phyloP scores from a whole-genome alignment of 2,888 invertebrate genomes.

The Deladenus siricidicola region DNA sequence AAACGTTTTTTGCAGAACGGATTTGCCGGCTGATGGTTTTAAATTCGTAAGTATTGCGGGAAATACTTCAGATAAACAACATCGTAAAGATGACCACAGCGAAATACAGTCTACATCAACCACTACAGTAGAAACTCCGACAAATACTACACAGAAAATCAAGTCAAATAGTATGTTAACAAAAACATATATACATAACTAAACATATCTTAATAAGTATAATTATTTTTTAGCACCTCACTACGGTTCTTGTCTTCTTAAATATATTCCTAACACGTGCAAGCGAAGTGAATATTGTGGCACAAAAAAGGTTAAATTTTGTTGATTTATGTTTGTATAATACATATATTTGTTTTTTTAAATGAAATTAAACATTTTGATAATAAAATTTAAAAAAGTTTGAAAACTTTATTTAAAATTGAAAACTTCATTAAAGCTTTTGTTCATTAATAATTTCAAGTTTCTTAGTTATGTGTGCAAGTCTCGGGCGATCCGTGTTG shows the following conservation, averaged over 20 bases:
- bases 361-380: not conserved
- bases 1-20: not conserved
- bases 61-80: too few species aligned
- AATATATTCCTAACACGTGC: conserved; percentile 13
- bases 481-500: conserved; percentile 19
- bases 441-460: not conserved
- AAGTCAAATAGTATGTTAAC: not conserved
- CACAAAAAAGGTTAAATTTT: conserved; percentile 6
- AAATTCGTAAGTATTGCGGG: not conserved
- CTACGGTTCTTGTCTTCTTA: conserved; percentile 7
- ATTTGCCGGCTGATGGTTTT: not conserved
- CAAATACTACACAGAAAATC: too few species aligned
- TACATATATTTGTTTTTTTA: not conserved
- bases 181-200: not conserved
- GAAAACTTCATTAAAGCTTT: not conserved
- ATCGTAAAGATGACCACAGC: not conserved
- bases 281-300: conserved; percentile 8
- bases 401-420: not conserved
- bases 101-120: too few species aligned
- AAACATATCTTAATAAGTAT: not conserved
- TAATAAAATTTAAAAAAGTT: not conserved
- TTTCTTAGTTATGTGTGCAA: conserved; percentile 20
- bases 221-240: not conserved
- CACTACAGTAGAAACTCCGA: too few species aligned
- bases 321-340: not conserved